Evolutionary conservation across 2,113 vertebrate genomes (phyloP), one percentile per base, ranked within the genome.

Genomic region (Polypterus senegalus): DNA sequence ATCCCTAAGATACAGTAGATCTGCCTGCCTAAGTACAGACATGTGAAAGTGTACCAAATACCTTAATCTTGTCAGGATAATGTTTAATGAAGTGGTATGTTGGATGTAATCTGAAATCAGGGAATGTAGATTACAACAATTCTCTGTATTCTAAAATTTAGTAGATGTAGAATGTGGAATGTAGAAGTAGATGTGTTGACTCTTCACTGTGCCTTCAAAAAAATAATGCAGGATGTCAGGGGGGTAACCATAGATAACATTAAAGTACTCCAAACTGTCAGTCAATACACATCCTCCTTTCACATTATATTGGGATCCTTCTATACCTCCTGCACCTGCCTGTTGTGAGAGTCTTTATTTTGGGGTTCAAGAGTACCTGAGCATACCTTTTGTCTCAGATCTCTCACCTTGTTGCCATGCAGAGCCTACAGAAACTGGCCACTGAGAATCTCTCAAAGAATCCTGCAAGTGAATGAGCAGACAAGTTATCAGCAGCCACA

Each of bases 261-360:
- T 52, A 55, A 63, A 63, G 57, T 63, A 7, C 48, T 55, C 3
- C 61, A 63, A 56, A 43, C 43, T 11, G 7, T 63, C 61, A 63
- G n/a, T 57, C 43, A 49, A 52, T 7, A 46, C 6, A 46, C 46
- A 54, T 7, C 54, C 47, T 49, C 57, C 57, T 64, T 64, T 64
- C 1, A 59, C 63, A 59, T 57, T 9, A 52, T 59, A 58, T 3
- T 62, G 47, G 7, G 27, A 51, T 54, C 52, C 61, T 58, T 4
- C 27, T 43, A 57, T 0, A 73, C 43, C 1, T 72, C 68, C 10
- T 61, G 6, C 11, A 65, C 61, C 11, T 70, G 67, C 9, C 61
- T 7, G 10, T 52, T 10, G 11, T 62, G 61, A 45, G 9, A 48
- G 46, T 57, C 61, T 63, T 55, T 46, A 7, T 46, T 63, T 55